Conservation (phyloP, 2,797 vertebrate species). For the Sebastes oblongus region DNA sequence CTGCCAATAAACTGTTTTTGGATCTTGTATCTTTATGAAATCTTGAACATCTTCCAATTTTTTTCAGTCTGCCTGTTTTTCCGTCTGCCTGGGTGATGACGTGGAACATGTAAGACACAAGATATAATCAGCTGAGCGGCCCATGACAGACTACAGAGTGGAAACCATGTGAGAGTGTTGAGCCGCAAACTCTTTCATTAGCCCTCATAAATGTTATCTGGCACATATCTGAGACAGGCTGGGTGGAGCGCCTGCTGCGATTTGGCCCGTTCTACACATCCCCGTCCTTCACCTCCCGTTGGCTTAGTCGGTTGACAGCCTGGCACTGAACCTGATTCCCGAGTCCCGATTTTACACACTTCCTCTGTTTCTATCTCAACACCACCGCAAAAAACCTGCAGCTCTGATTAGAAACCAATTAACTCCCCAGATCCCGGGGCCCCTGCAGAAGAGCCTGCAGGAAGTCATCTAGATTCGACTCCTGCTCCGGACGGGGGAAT, state of each 20-base stretch:
- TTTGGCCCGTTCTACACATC: conserved; percentile 52
- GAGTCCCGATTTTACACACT: conserved; percentile 58
- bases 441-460: conserved; percentile 40
- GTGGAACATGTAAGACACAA: conserved; percentile 27
- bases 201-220: conserved; percentile 66
- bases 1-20: conserved; percentile 23
- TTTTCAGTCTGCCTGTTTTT: neutral
- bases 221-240: conserved; percentile 59
- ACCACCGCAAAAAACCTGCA: conserved; percentile 14
- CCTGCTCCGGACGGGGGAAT: conserved; percentile 21
- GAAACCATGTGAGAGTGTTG: neutral
- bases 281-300: conserved; percentile 40
- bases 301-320: conserved; percentile 56
- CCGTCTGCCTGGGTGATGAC: conserved; percentile 3
- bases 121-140: conserved; percentile 6
- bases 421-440: conserved; percentile 53
- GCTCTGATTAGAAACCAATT: conserved; percentile 77
- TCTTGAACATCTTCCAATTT: conserved; percentile 32
- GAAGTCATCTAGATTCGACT: conserved; percentile 34
- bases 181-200: conserved; percentile 61
- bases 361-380: conserved; percentile 54
- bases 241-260: conserved; percentile 50
- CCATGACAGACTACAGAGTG: neutral
- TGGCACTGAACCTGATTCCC: conserved; percentile 49
- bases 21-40: conserved; percentile 21